Evolutionary conservation across 1,140 invertebrate species (phyloP).

Genomic region (Drosophila rufa): DNA sequence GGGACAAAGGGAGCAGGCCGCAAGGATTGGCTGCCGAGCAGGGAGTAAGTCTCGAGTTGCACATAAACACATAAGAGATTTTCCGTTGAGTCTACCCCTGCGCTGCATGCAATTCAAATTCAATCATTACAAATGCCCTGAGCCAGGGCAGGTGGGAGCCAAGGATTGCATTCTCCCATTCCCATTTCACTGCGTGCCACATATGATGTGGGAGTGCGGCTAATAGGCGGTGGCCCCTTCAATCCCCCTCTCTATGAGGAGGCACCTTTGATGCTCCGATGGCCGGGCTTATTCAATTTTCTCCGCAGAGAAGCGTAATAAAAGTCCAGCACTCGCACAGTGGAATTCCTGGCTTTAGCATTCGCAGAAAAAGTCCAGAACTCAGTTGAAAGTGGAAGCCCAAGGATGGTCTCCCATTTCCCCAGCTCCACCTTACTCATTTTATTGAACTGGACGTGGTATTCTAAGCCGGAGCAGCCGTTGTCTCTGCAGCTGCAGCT

Average conservation of each 20-base stretch:
- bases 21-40: slow-evolving; percentile 9
- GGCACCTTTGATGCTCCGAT: slow-evolving; percentile 24
- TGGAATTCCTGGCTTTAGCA: neutral
- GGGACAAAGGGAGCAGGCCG: neutral
- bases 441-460: neutral
- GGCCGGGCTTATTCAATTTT: slow-evolving; percentile 20
- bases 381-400: neutral
- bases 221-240: slow-evolving; percentile 38
- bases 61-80: slow-evolving; percentile 54
- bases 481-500: no score
- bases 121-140: slow-evolving; percentile 74
- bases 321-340: neutral
- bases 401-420: neutral
- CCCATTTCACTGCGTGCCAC: slow-evolving; percentile 19
- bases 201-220: slow-evolving; percentile 49
- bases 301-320: neutral
- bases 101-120: slow-evolving; percentile 68
- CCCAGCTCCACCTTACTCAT: neutral
- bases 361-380: slow-evolving; percentile 2
- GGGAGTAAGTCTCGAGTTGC: slow-evolving; percentile 41
- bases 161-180: slow-evolving; percentile 48
- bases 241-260: neutral
- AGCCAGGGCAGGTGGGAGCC: slow-evolving; percentile 42
- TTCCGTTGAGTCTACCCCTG: slow-evolving; percentile 9
- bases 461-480: neutral